phyloP scores from a whole-genome alignment of 2,888 invertebrate species.

The Chromoteleia sp. region DNA sequence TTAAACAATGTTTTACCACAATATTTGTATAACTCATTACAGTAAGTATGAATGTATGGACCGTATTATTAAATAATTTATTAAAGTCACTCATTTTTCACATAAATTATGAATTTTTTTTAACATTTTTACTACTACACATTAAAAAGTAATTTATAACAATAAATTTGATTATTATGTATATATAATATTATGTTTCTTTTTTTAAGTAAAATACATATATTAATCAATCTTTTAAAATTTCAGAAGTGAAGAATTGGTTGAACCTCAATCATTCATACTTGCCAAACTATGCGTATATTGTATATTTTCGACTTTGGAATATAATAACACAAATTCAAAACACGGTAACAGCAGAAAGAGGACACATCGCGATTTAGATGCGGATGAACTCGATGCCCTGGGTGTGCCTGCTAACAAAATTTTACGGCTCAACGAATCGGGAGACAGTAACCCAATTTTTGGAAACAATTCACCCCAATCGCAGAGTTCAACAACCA shows the following conservation, averaged over 20 bases:
- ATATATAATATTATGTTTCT: too few relatives aligned
- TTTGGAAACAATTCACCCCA: slow-evolving; percentile 84
- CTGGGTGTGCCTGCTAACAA: slow-evolving; percentile 87
- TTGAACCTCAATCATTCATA: slow-evolving; percentile 92
- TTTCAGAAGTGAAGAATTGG: slow-evolving; percentile 87
- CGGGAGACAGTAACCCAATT: slow-evolving; percentile 86
- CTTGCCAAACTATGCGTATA: slow-evolving; percentile 91
- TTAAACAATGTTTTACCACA: slow-evolving; percentile 91
- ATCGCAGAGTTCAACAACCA: slow-evolving; percentile 76
- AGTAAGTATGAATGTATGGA: slow-evolving; percentile 85
- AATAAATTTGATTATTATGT: too few relatives aligned
- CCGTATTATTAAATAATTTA: too few relatives aligned
- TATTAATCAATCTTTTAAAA: too few relatives aligned
- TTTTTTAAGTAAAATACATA: too few relatives aligned
- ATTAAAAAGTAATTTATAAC: too few relatives aligned
- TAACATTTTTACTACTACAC: too few relatives aligned
- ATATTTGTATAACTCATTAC: slow-evolving; percentile 89
- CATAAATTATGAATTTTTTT: too few relatives aligned
- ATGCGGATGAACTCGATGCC: slow-evolving; percentile 87
- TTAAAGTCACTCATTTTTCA: too few relatives aligned
- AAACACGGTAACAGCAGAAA: slow-evolving; percentile 86
- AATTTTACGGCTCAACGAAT: slow-evolving; percentile 88
- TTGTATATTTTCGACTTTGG: slow-evolving; percentile 89
- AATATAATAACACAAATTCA: slow-evolving; percentile 85
- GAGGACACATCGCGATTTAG: slow-evolving; percentile 86